These are phyloP conservation scores for Helicoverpa assulta DNA, from an alignment of 2,888 invertebrate genomes.

Conservation along the genomic window DNA sequence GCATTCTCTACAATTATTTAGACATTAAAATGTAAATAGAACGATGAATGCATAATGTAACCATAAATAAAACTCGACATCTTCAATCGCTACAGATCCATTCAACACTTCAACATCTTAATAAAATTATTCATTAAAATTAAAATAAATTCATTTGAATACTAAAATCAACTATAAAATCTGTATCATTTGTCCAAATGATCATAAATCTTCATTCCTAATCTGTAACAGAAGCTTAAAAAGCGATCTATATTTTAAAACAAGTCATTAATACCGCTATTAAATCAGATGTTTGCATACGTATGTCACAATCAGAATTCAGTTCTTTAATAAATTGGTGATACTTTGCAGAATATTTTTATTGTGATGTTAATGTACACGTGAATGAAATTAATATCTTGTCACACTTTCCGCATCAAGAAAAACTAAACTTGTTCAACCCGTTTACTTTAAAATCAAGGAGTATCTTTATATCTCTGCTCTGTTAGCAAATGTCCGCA, in stretches of 20 bases:
- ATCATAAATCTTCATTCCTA: slow-evolving; percentile 46
- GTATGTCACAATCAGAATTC: slow-evolving; percentile 1
- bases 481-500: slow-evolving; percentile 34
- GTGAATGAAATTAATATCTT: slow-evolving; percentile 16
- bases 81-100: slow-evolving; percentile 43
- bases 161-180: slow-evolving; percentile 46
- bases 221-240: slow-evolving; percentile 51
- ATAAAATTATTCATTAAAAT: slow-evolving; percentile 47
- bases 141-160: slow-evolving; percentile 42
- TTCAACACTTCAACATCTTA: slow-evolving; percentile 48
- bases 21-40: slow-evolving; percentile 12
- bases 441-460: slow-evolving; percentile 37
- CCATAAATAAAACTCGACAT: slow-evolving; percentile 57
- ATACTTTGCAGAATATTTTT: slow-evolving; percentile 1
- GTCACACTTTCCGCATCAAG: slow-evolving; percentile 17
- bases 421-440: slow-evolving; percentile 42
- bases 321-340: slow-evolving; percentile 3
- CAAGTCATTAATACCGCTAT: slow-evolving; percentile 36
- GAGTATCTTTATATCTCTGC: slow-evolving; percentile 24
- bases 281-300: slow-evolving; percentile 30
- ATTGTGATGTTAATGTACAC: slow-evolving; percentile 9
- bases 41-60: slow-evolving; percentile 3
- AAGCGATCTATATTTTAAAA: slow-evolving; percentile 44
- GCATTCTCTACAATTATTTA: neutral
- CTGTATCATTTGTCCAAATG: slow-evolving; percentile 53